Conservation (phyloP, 2,888 invertebrate genomes). For the Eupithecia inturbata region DNA sequence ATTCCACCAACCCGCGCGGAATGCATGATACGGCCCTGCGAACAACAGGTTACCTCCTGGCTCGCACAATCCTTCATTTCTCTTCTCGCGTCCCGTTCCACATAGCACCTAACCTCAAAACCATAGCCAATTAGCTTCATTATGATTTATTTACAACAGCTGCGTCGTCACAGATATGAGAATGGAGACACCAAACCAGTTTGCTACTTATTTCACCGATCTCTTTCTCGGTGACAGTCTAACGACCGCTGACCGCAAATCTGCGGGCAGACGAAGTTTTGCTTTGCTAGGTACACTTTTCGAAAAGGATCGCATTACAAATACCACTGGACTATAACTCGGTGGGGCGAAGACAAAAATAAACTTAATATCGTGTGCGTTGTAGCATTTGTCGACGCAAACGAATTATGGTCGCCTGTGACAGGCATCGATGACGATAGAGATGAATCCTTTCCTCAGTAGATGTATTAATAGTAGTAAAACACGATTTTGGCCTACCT, state of each 20-base stretch:
- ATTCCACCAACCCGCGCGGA: slow-evolving; percentile 77
- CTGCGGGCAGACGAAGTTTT: slow-evolving; percentile 71
- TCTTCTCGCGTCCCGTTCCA: slow-evolving; percentile 65
- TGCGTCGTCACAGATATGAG: slow-evolving; percentile 59
- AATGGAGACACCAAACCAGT: slow-evolving; percentile 72
- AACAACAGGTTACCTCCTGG: slow-evolving; percentile 70
- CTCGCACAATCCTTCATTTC: slow-evolving; percentile 63
- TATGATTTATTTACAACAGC: slow-evolving; percentile 69
- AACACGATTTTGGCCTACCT: slow-evolving; percentile 87
- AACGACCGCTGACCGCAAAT: slow-evolving; percentile 78
- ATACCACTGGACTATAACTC: slow-evolving; percentile 83
- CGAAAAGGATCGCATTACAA: slow-evolving; percentile 82
- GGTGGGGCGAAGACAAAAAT: slow-evolving; percentile 83
- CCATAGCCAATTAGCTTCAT: slow-evolving; percentile 47
- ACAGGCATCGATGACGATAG: slow-evolving; percentile 67
- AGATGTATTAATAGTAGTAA: slow-evolving; percentile 63
- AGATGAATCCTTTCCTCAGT: slow-evolving; percentile 54
- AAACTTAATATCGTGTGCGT: slow-evolving; percentile 83
- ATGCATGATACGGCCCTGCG: slow-evolving; percentile 75
- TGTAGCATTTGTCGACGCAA: slow-evolving; percentile 81
- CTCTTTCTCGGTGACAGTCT: slow-evolving; percentile 74
- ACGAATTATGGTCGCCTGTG: slow-evolving; percentile 77
- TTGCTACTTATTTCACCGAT: slow-evolving; percentile 76
- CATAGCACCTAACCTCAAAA: slow-evolving; percentile 65
- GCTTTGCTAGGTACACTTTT: slow-evolving; percentile 70